Conservation (phyloP, 2,888 invertebrate genomes). For the Ceraclea dissimilis region DNA sequence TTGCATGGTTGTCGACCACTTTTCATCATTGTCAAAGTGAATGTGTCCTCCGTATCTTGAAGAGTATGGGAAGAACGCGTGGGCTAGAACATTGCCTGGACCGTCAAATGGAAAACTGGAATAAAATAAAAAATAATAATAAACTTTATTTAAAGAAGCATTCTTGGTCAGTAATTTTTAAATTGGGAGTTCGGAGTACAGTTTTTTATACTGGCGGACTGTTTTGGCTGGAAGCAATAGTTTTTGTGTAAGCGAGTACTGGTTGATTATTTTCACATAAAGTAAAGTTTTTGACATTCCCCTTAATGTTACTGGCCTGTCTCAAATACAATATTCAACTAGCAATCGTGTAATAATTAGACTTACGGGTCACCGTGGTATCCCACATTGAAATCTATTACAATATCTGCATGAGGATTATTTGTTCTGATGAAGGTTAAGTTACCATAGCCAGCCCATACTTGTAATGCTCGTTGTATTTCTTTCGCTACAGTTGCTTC, state of each 20-base stretch:
- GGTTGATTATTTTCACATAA: too few species aligned
- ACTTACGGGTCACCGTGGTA: constrained; percentile 63
- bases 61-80: constrained; percentile 65
- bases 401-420: constrained; percentile 60
- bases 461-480: constrained; percentile 53
- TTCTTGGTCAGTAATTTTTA: too few species aligned
- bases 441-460: constrained; percentile 62
- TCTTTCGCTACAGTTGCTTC: constrained; percentile 48
- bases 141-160: too few species aligned
- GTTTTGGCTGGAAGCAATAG: too few species aligned
- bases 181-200: too few species aligned
- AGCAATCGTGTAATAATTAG: too few species aligned
- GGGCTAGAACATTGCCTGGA: constrained; percentile 62
- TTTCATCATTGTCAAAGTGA: constrained; percentile 75
- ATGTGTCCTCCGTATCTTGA: constrained; percentile 55
- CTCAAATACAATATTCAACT: too few species aligned
- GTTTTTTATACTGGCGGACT: too few species aligned
- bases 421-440: constrained; percentile 48
- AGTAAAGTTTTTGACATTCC: too few species aligned
- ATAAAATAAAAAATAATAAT: constrained; percentile 4
- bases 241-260: too few species aligned
- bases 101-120: constrained; percentile 70
- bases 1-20: constrained; percentile 51
- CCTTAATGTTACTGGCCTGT: too few species aligned
- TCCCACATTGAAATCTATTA: constrained; percentile 60